phyloP scores from a whole-genome alignment of 2,888 invertebrate genomes.

The Drosophila helvetica region DNA sequence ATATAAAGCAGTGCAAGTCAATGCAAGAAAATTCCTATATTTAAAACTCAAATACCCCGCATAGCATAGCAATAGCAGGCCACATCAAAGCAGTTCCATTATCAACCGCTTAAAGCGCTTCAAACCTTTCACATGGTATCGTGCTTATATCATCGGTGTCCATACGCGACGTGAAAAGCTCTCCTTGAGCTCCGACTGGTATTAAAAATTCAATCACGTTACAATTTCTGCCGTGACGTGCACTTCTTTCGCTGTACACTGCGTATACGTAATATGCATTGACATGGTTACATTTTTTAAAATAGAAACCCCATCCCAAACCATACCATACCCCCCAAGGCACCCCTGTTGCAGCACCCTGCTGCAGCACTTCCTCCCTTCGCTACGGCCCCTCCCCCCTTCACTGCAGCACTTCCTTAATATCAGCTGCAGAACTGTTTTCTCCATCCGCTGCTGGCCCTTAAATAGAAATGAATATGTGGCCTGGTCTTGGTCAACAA shows the following conservation, averaged over 20 bases:
- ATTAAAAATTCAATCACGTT: slow-evolving; percentile 47
- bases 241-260: slow-evolving; percentile 26
- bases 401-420: slow-evolving; percentile 6
- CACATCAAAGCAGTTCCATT: neutral
- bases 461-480: slow-evolving; percentile 38
- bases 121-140: neutral
- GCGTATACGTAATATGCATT: slow-evolving; percentile 59
- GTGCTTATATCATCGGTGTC: neutral
- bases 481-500: slow-evolving; percentile 41
- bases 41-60: no score
- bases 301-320: slow-evolving; percentile 42
- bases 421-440: slow-evolving; percentile 32
- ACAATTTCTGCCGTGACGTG: slow-evolving; percentile 41
- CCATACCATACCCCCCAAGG: neutral
- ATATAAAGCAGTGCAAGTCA: no score
- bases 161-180: neutral
- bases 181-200: neutral
- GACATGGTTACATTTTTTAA: slow-evolving; percentile 49
- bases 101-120: neutral
- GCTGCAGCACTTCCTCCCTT: neutral
- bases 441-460: slow-evolving; percentile 18
- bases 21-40: no score
- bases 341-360: neutral
- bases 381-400: neutral
- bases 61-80: neutral